Base-by-base conservation (phyloP, 2,888 invertebrate species). In the Scaptomyza tumidula region DNA sequence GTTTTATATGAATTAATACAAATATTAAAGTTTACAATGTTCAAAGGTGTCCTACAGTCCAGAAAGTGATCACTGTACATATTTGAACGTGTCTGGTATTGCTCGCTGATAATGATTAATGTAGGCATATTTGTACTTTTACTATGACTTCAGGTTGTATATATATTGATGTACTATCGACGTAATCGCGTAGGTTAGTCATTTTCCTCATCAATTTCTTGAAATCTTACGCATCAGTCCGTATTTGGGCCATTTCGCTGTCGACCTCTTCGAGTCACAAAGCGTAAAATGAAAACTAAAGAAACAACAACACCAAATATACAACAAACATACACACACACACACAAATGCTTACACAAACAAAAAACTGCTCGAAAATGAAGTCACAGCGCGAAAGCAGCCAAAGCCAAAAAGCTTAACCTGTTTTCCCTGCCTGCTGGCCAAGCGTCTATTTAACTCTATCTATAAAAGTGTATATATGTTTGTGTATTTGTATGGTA, bases 281-380 rank as follows among this genome's bases (percentile, higher is more conserved):
- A 83, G 83, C 88, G 82, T 85, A 82, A 84, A 82, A 75, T 81
- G 59, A 71, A 84, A 82, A 84, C 72, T 76, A 75, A 56, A 63
- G 53, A 75, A 61, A 70, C 50, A 80, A 64, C 29, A 52, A 14
- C 6, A 29, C 16, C 3, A 56, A 50, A 60, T 27, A 48, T 13
- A 50, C 37, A 45, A 41, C 45, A 62, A 43, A 60, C 48, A 39
- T 14, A 39, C 14, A 50, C 35, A 59, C 48, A 60, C 46, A 65
- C 24, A 24, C 24, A 24, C 24, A 24, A 24, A 24, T 24, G 56
- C 41, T 60, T 49, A 59, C 31, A 52, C 35, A 59, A 29, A 16
- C 57, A 67, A 71, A 77, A 71, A 63, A 55, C 31, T 48, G 83
- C 61, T 69, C 56, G 62, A 82, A 41, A 83, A 83, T 83, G 83